A percentile compares a stretch with the other conserved stretches of the same genome.
Evolutionary conservation across 92 coral and sea anemone genomes (phyloP).

Genomic region (Phenganax subtilis): DNA sequence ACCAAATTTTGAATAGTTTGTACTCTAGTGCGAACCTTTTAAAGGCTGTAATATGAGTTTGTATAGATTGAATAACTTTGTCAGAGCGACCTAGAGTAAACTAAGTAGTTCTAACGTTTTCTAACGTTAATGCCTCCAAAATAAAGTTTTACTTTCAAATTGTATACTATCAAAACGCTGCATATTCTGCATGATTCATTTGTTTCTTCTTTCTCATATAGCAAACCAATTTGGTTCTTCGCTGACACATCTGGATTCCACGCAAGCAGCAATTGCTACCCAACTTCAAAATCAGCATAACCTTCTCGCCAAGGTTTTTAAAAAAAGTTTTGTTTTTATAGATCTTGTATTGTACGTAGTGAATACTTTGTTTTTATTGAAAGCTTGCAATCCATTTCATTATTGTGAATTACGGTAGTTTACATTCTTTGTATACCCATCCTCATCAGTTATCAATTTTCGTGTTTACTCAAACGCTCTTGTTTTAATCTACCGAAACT

Average conservation of each 20-base stretch:
- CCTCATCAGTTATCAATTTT: too few species aligned
- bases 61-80: not conserved
- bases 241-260: constrained; percentile 71
- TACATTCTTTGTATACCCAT: too few species aligned
- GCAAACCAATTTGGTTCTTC: constrained; percentile 95
- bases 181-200: not conserved
- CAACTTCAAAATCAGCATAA: constrained; percentile 74
- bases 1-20: too few species aligned
- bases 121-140: not conserved
- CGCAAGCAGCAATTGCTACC: constrained; percentile 67
- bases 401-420: not conserved
- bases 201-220: constrained; percentile 11
- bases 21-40: too few species aligned
- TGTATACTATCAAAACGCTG: not conserved
- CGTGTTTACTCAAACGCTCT: too few species aligned
- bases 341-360: not conserved
- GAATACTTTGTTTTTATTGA: not conserved
- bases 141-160: not conserved
- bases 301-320: constrained; percentile 67
- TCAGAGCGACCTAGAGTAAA: not conserved
- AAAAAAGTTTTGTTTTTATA: not conserved
- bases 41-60: not conserved
- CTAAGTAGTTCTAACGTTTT: too few species aligned
- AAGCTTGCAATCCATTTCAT: not conserved
- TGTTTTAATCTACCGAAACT: not conserved